Percentiles rank a stretch among this genome's conserved stretches.
phyloP scores from a whole-genome alignment of 2,888 invertebrate species.

The Alentia gelatinosa region DNA sequence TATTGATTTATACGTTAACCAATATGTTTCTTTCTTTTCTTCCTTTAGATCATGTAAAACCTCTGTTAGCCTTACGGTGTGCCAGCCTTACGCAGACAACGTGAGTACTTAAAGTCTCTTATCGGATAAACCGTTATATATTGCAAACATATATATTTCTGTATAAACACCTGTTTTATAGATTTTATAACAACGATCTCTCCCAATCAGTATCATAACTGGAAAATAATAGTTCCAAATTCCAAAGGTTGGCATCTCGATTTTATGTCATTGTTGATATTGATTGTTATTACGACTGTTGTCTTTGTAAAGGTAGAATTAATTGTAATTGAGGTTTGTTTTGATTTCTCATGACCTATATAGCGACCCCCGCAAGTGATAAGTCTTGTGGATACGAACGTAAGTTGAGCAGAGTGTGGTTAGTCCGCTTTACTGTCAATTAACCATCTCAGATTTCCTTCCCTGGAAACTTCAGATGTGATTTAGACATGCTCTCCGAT shows the following conservation, averaged over 20 bases:
- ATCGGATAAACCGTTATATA: no score
- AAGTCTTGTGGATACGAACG: not conserved
- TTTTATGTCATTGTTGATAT: no score
- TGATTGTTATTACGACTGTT: no score
- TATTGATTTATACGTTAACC: not conserved
- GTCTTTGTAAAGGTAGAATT: no score
- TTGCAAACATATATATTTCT: no score
- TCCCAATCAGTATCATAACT: no score
- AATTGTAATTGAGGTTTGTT: not conserved
- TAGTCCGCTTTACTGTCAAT: not conserved
- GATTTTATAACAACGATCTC: no score
- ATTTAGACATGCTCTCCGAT: not conserved
- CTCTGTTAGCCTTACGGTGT: conserved; percentile 89
- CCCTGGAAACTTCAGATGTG: not conserved
- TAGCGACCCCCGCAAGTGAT: not conserved
- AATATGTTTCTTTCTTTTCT: not conserved
- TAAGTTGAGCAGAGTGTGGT: not conserved
- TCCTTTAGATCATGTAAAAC: conserved; percentile 87
- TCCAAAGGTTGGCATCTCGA: no score
- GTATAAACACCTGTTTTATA: no score
- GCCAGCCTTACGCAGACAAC: conserved; percentile 89
- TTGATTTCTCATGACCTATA: not conserved
- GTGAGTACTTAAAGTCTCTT: no score
- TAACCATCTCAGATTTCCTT: not conserved
- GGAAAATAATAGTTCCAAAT: no score